phyloP scores from a whole-genome alignment of 1,140 invertebrate species.

The Camponotus pennsylvanicus region DNA sequence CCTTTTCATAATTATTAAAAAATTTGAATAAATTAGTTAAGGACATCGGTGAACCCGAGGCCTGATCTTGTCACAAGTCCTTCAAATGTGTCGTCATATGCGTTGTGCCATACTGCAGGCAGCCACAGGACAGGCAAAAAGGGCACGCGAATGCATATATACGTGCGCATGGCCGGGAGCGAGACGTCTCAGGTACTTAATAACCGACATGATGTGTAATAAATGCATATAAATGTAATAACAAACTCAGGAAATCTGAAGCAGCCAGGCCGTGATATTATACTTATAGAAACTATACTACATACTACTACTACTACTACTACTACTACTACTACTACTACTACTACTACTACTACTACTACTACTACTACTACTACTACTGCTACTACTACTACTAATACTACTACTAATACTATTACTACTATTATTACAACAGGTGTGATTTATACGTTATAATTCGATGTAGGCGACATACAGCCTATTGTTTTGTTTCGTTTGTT shows the following conservation, averaged over 20 bases:
- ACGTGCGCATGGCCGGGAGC: constrained; percentile 44
- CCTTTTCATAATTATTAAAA: neutral
- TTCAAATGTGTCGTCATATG: neutral
- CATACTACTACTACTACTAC: constrained; percentile 52
- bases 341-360: constrained; percentile 59
- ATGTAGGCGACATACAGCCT: constrained; percentile 44
- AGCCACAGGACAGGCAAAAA: constrained; percentile 18
- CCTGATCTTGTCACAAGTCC: neutral
- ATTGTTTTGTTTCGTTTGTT: constrained; percentile 80
- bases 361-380: constrained; percentile 69
- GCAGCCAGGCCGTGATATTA: constrained; percentile 86
- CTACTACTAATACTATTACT: constrained; percentile 40
- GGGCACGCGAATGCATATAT: neutral
- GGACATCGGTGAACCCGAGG: neutral
- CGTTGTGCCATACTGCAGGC: neutral
- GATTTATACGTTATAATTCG: constrained; percentile 71
- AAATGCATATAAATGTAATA: constrained; percentile 81
- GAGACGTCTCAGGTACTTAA: constrained; percentile 77
- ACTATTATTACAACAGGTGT: constrained; percentile 64
- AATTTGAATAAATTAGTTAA: neutral
- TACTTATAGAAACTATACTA: constrained; percentile 83
- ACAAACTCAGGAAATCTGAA: constrained; percentile 86
- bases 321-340: constrained; percentile 54
- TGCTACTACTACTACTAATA: constrained; percentile 56
- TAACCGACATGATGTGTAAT: constrained; percentile 74